Evolutionary conservation across 2,113 vertebrate species (phyloP), one percentile per base, ranked within the genome.

Genomic region (Pedionomus torquatus): DNA sequence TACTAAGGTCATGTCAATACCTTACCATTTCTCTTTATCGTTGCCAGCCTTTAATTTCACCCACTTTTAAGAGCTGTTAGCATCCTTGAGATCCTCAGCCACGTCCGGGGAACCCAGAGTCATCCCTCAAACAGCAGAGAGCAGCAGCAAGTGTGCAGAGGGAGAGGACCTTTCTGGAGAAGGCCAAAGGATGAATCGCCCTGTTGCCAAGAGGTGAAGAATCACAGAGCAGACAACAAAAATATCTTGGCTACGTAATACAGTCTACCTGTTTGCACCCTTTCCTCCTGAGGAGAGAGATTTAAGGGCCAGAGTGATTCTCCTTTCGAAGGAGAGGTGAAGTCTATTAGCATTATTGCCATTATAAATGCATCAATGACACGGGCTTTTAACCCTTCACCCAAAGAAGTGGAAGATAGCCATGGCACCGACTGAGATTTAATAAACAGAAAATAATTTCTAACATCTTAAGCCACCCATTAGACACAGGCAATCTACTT

Each of bases 121-220:
- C 23, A 5, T 33, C 41, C 20, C 61, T 44, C 7, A 61, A 60
- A 15, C 5, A 54, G 31, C 33, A 14, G 11, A 58, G 52, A 58
- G 33, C 41, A 13, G 10, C 3, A 8, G 44, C 17, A 48, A 44
- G 9, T 0, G 0, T 5, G 55, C 0, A 0, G 49, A 63, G 37
- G 20, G 17, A 57, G 14, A 64, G 13, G 16, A 14, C 35, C 24
- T 30, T 86, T 66, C 41, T 5, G 2, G n/a, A 68, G 14, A n/a
- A 61, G 37, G 1, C 16, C 20, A 35, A 52, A 92, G 48, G 35
- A 66, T 58, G 9, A 68, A 52, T 82, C 30, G 20, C 28, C 20
- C 30, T 28, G 7, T 68, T n/a, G 20, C 46, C 43, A 23, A 21
- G 60, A 26, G 30, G n/a, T 7, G 8, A 63, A 83, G 65, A 20